Evolutionary conservation across 2,113 vertebrate species (phyloP).

Genomic region (Ochotona curzoniae): DNA sequence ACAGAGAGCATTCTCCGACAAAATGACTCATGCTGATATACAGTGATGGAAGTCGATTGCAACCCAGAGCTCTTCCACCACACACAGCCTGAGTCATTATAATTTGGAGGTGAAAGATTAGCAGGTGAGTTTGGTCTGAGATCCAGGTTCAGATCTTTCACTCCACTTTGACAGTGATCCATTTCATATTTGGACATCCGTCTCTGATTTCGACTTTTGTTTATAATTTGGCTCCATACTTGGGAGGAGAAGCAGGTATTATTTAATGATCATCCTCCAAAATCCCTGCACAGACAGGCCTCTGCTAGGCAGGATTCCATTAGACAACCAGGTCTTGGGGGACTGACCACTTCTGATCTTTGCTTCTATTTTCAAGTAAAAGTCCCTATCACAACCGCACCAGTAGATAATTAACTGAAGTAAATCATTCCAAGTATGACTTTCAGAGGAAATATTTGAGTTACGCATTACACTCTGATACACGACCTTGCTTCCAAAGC

Average conservation of each 20-base stretch:
- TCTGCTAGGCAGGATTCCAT: not conserved
- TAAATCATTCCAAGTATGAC: not conserved
- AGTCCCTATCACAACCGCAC: not conserved
- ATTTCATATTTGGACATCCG: not conserved
- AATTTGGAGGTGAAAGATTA: not conserved
- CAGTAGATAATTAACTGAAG: not conserved
- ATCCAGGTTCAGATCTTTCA: not conserved
- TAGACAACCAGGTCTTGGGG: not conserved
- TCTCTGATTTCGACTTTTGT: slow-evolving; percentile 1
- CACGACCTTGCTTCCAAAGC: not conserved
- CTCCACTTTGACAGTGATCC: not conserved
- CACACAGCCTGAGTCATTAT: not conserved
- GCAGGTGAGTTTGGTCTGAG: not conserved
- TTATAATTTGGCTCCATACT: not conserved
- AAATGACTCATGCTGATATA: not conserved
- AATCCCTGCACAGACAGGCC: not conserved
- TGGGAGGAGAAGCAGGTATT: not conserved
- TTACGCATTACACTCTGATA: not conserved
- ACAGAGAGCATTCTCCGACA: not conserved
- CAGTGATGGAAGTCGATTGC: not conserved
- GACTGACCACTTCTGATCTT: not conserved
- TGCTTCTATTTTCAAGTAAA: slow-evolving; percentile 33
- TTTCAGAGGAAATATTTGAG: not conserved
- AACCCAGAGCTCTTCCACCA: not conserved
- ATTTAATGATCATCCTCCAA: not conserved